Percentiles rank a stretch among this genome's conserved stretches.
phyloP scores from a whole-genome alignment of 1,140 invertebrate species.

The Drosophila biarmipes region DNA sequence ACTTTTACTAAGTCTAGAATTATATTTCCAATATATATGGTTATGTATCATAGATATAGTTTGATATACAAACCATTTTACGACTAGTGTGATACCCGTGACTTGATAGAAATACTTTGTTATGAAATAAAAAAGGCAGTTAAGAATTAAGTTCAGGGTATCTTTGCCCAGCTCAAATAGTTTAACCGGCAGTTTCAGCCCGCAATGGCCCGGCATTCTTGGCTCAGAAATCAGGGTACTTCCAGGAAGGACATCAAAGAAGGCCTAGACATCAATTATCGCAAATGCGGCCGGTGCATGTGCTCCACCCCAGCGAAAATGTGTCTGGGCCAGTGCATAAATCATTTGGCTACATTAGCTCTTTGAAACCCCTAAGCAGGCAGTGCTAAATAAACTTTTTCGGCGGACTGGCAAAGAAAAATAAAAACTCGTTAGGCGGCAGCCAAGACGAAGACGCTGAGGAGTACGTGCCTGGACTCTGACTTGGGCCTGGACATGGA shows the following conservation, averaged over 20 bases:
- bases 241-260: background rate
- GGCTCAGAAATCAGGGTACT: background rate
- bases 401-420: slow-evolving; percentile 63
- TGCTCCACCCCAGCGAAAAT: slow-evolving; percentile 4
- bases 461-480: slow-evolving; percentile 66
- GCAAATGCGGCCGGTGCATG: slow-evolving; percentile 54
- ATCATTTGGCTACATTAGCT: slow-evolving; percentile 71
- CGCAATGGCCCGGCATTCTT: background rate
- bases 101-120: too few relatives aligned
- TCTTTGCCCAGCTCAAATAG: too few relatives aligned
- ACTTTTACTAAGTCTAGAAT: too few relatives aligned
- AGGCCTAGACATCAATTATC: slow-evolving; percentile 71
- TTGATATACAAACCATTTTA: too few relatives aligned
- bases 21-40: too few relatives aligned
- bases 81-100: too few relatives aligned
- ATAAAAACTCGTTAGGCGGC: slow-evolving; percentile 75
- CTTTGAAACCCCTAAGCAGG: slow-evolving; percentile 29
- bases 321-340: slow-evolving; percentile 53
- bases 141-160: too few relatives aligned
- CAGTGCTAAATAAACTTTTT: slow-evolving; percentile 48
- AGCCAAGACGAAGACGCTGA: slow-evolving; percentile 12
- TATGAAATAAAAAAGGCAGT: too few relatives aligned
- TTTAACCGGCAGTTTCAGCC: background rate
- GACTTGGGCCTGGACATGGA: slow-evolving; percentile 17
- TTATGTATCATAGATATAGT: too few relatives aligned